A percentile compares a stretch with the other conserved stretches of the same genome.
Evolutionary conservation across 2,888 invertebrate genomes (phyloP).

Genomic region (Hemicrepidius hirtus): DNA sequence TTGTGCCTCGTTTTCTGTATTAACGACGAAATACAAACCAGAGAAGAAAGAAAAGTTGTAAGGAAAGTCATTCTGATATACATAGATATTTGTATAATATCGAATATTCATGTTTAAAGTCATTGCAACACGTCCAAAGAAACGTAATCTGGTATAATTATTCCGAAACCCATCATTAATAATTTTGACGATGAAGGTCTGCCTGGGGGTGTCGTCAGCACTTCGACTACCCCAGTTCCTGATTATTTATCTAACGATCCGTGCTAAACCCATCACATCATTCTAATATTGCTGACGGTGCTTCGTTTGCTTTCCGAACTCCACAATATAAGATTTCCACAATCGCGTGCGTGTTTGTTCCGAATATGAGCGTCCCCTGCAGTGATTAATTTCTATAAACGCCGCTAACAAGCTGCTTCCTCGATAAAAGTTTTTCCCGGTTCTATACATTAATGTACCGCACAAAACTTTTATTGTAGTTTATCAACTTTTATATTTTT

Average conservation of each 20-base stretch:
- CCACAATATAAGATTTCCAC: constrained; percentile 41
- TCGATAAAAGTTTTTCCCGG: background rate
- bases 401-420: constrained; percentile 24
- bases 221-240: constrained; percentile 32
- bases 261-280: constrained; percentile 47
- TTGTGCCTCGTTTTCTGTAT: constrained; percentile 4
- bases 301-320: constrained; percentile 42
- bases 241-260: constrained; percentile 50
- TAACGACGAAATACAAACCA: constrained; percentile 18
- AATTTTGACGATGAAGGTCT: constrained; percentile 41
- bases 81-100: background rate
- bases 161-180: constrained; percentile 33
- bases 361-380: constrained; percentile 17
- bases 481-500: background rate
- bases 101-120: background rate
- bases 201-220: constrained; percentile 44
- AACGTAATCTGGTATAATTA: constrained; percentile 32
- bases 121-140: constrained; percentile 11
- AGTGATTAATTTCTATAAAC: constrained; percentile 22
- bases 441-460: background rate
- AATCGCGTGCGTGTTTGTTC: constrained; percentile 36
- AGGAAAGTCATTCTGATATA: background rate
- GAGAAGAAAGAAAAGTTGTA: background rate
- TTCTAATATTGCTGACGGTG: constrained; percentile 47
- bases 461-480: background rate